Evolutionary conservation across 2,797 vertebrate species (phyloP).

Genomic region (Oceanodroma leucorhoa): DNA sequence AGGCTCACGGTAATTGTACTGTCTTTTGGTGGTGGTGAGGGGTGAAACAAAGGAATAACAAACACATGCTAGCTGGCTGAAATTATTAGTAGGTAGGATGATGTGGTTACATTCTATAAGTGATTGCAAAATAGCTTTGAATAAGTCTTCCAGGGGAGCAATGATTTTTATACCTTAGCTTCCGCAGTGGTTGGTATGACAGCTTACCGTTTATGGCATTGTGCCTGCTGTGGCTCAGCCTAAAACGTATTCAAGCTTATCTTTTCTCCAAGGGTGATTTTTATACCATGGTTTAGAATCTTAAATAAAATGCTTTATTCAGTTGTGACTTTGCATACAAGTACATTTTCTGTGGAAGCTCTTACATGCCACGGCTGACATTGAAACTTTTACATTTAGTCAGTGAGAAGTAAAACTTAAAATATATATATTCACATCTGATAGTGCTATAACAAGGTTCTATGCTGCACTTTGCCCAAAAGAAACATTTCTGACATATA

Average conservation of each 20-base stretch:
- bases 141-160: slow-evolving; percentile 39
- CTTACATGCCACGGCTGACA: not conserved
- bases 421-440: not conserved
- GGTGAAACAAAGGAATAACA: not conserved
- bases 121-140: slow-evolving; percentile 33
- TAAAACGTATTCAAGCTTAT: slow-evolving; percentile 26
- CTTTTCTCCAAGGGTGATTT: slow-evolving; percentile 34
- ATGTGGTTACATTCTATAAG: not conserved
- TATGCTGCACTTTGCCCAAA: not conserved
- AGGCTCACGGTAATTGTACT: not conserved
- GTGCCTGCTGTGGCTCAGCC: slow-evolving; percentile 19
- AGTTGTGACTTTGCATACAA: not conserved
- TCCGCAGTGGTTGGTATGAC: not conserved
- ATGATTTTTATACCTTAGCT: slow-evolving; percentile 29
- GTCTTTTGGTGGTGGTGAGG: not conserved
- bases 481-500: slow-evolving; percentile 63
- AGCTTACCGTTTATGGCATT: slow-evolving; percentile 31
- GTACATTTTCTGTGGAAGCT: not conserved
- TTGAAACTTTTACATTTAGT: not conserved
- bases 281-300: not conserved
- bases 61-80: not conserved
- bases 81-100: not conserved
- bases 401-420: not conserved
- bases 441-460: not conserved
- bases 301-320: slow-evolving; percentile 40